A percentile compares a stretch with the other conserved stretches of the same genome.
Evolutionary conservation across 2,113 vertebrate genomes (phyloP).

Genomic region (Chlorodrepanis virens): DNA sequence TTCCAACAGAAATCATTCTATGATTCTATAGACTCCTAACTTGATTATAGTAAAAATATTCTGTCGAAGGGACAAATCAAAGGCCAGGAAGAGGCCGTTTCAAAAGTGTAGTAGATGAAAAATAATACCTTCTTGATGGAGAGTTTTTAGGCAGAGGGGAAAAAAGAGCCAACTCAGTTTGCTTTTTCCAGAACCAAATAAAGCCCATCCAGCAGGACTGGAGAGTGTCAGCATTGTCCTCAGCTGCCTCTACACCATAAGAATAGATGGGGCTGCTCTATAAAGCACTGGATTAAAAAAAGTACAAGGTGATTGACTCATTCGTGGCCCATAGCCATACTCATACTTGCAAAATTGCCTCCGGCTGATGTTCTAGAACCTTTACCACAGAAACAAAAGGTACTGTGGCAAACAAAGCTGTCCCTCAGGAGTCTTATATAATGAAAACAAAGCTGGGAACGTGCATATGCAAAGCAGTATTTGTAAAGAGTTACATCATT

Average conservation of each 20-base stretch:
- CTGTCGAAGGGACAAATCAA: background rate
- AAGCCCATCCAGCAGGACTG: background rate
- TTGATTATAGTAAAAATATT: background rate
- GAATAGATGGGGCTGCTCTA: conserved; percentile 26
- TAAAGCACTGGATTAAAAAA: conserved; percentile 47
- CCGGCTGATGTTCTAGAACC: background rate
- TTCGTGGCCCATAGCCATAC: conserved; percentile 43
- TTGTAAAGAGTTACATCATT: background rate
- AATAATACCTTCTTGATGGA: background rate
- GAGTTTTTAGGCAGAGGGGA: background rate
- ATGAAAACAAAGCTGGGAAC: background rate
- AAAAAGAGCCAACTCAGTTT: background rate
- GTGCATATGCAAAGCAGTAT: conserved; percentile 5
- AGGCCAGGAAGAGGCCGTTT: background rate
- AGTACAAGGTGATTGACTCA: conserved; percentile 56
- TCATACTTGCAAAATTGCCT: conserved; percentile 64
- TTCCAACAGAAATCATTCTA: background rate
- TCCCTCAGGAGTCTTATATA: background rate
- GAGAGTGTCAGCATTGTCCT: background rate
- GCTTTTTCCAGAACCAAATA: background rate
- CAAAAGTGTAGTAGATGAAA: background rate
- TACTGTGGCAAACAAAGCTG: background rate
- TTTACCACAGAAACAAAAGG: conserved; percentile 49
- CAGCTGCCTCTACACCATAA: background rate
- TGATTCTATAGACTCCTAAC: background rate